Conservation (phyloP, 2,888 invertebrate genomes). For the Nomada hirtipes region DNA sequence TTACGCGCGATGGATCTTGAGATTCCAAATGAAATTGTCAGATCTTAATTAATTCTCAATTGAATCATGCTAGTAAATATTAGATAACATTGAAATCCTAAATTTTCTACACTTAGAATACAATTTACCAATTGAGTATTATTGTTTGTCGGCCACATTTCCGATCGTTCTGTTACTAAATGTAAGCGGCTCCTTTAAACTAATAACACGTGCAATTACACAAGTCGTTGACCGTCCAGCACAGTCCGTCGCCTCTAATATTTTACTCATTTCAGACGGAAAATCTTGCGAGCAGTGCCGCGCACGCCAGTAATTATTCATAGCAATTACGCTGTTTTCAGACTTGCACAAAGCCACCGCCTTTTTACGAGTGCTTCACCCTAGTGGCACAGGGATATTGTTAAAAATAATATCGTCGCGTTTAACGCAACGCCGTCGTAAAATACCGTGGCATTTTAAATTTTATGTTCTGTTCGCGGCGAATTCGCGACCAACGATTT, state of each 20-base stretch:
- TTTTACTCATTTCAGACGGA: conserved; percentile 57
- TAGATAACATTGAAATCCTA: too few relatives aligned
- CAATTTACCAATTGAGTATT: too few relatives aligned
- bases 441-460: conserved; percentile 28
- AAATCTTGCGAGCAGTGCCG: conserved; percentile 38
- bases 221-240: conserved; percentile 31
- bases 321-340: conserved; percentile 62
- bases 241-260: conserved; percentile 30
- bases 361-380: conserved; percentile 32
- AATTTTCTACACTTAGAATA: too few relatives aligned
- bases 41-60: neutral
- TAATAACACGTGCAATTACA: conserved; percentile 52
- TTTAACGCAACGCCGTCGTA: conserved; percentile 45
- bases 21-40: conserved; percentile 5
- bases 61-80: too few relatives aligned
- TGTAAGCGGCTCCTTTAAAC: conserved; percentile 26
- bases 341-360: conserved; percentile 57
- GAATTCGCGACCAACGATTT: conserved; percentile 7
- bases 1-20: neutral
- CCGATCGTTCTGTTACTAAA: too few relatives aligned
- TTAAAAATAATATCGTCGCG: conserved; percentile 62
- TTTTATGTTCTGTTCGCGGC: conserved; percentile 39
- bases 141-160: too few relatives aligned
- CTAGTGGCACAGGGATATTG: conserved; percentile 42
- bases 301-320: conserved; percentile 59